phyloP scores from a whole-genome alignment of 1,140 invertebrate genomes.

The Calephelis virginiensis region DNA sequence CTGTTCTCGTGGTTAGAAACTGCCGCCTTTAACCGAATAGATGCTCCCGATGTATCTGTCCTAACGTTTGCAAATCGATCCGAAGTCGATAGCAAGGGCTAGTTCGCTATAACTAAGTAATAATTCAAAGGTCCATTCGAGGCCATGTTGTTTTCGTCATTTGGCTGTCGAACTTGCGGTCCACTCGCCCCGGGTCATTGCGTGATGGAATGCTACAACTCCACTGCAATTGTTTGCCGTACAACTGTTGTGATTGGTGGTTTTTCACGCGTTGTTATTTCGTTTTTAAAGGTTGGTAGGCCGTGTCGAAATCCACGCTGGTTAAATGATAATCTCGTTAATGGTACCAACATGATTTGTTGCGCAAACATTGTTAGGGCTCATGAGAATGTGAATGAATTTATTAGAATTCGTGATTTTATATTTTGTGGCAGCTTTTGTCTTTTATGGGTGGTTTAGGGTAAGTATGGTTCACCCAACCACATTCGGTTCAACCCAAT shows the following conservation, averaged over 20 bases:
- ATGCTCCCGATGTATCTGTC: neutral
- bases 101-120: slow-evolving; percentile 25
- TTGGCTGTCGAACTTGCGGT: slow-evolving; percentile 40
- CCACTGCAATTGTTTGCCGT: slow-evolving; percentile 38
- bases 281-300: slow-evolving; percentile 17
- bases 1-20: too few relatives aligned
- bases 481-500: too few relatives aligned
- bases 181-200: slow-evolving; percentile 34
- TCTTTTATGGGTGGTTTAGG: too few relatives aligned
- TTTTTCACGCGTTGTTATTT: slow-evolving; percentile 21
- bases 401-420: neutral
- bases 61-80: neutral
- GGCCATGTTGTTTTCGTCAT: slow-evolving; percentile 41
- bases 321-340: slow-evolving; percentile 9
- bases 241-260: slow-evolving; percentile 42
- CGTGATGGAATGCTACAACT: slow-evolving; percentile 53
- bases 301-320: slow-evolving; percentile 21
- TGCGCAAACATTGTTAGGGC: neutral
- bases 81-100: slow-evolving; percentile 13
- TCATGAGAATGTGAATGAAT: neutral
- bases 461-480: too few relatives aligned
- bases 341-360: slow-evolving; percentile 11
- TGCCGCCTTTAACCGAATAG: neutral
- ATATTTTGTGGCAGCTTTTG: too few relatives aligned
- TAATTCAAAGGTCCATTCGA: slow-evolving; percentile 30